These are phyloP conservation scores for Cettia cetti DNA, from an alignment of 2,113 vertebrate genomes.

Conservation along the genomic window DNA sequence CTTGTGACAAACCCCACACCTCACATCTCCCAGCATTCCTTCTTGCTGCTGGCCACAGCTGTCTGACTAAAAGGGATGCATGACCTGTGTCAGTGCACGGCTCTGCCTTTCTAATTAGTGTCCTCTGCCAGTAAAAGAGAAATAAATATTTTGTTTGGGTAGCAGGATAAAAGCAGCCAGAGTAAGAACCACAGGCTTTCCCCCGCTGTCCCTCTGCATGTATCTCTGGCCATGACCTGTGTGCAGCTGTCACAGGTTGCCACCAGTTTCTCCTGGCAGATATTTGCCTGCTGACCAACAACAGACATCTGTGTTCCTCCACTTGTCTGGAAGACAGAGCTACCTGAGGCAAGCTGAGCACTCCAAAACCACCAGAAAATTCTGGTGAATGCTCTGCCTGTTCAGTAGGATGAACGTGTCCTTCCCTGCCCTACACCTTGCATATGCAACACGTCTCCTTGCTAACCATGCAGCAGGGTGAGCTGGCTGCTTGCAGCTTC, in stretches of 20 bases:
- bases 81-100: not conserved
- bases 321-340: not conserved
- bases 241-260: not conserved
- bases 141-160: not conserved
- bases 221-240: too few species aligned
- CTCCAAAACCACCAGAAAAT: not conserved
- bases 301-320: not conserved
- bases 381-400: not conserved
- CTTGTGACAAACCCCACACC: not conserved
- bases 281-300: not conserved
- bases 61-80: not conserved
- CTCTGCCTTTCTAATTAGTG: not conserved
- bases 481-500: not conserved
- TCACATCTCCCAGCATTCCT: not conserved
- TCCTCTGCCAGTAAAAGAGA: not conserved
- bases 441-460: not conserved
- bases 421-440: not conserved
- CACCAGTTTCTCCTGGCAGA: not conserved
- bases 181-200: not conserved
- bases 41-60: not conserved
- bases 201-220: rapidly evolving
- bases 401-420: not conserved
- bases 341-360: not conserved
- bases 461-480: not conserved
- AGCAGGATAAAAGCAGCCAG: not conserved